Base-by-base conservation (phyloP, 2,113 vertebrate genomes). In the Sakesphorus luctuosus region DNA sequence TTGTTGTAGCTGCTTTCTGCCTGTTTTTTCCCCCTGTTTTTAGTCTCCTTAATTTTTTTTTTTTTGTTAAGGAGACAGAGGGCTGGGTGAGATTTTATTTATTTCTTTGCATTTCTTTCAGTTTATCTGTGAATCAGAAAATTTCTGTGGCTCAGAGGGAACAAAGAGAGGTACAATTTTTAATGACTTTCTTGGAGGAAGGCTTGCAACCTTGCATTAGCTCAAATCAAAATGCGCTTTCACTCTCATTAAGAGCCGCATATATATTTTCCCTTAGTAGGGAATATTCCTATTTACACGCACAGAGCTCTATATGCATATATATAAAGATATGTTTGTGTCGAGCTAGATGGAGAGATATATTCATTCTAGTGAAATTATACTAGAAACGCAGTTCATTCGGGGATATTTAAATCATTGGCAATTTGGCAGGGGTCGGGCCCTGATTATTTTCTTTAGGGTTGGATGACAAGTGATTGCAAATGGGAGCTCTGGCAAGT, bases 401-500 rank as follows among this genome's bases (percentile, higher is more conserved):
- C 44, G 85, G 92, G 92, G 95, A 91, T 94, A 95, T 95, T 93
- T 93, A 96, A 93, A 95, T 96, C 91, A 5, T 1, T 11, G 90
- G 33, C 71, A 86, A 90, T 96, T 93, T 96, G 96, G 96, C 96
- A 95, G 84, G 93, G 90, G 93, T 94, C 93, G 82, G 87, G 95
- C 71, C 79, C 59, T 92, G 91, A 74, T 96, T 62, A 83, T 94
- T 96, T 93, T 93, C 84, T 96, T 68, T 90, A 23, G 78, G 77
- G 11, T 23, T 85, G 90, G 93, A 96, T 90, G 95, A 96, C 94
- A 74, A 95, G 93, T 50, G 93, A 94, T 95, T 94, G 96, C 93
- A 96, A 96, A 95, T 88, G 90, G 5, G 91, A 93, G 95, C 91
- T 38, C 94, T 96, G 95, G 93, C 91, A 95, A 95, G 58, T 24